Conservation (phyloP, 2,113 vertebrate genomes). For the Erythrolamprus reginae region DNA sequence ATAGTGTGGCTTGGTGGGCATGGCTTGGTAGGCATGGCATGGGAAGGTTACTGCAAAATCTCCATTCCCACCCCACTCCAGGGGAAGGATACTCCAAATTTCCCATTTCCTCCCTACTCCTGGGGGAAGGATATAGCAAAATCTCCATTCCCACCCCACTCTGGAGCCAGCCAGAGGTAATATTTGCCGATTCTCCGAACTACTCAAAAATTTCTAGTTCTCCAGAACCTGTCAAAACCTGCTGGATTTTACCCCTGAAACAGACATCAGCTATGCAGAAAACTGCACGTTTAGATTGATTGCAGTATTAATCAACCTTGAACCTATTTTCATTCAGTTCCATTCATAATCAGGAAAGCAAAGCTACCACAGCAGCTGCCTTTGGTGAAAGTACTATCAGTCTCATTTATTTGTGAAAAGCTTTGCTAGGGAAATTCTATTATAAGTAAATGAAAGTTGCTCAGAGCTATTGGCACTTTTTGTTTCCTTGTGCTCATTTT, state of each 20-base stretch:
- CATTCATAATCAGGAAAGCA: conserved; percentile 1
- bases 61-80: no score
- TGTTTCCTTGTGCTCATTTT: neutral
- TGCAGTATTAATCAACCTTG: neutral
- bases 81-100: no score
- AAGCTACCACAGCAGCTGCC: neutral
- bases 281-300: neutral
- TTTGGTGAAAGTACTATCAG: neutral
- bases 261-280: neutral
- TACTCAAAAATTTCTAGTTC: no score
- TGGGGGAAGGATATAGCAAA: no score
- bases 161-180: no score
- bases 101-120: no score
- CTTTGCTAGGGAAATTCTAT: neutral
- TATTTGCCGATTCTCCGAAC: no score
- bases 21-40: no score
- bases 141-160: no score
- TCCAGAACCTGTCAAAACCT: no score
- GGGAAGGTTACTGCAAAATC: no score
- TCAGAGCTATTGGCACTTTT: neutral
- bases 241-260: neutral
- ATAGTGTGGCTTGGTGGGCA: no score
- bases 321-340: neutral
- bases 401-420: neutral
- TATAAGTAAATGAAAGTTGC: neutral